Percentiles rank a stretch among this genome's conserved stretches.
phyloP scores from a whole-genome alignment of 2,113 vertebrate genomes.

The Dolichotis patagonum region DNA sequence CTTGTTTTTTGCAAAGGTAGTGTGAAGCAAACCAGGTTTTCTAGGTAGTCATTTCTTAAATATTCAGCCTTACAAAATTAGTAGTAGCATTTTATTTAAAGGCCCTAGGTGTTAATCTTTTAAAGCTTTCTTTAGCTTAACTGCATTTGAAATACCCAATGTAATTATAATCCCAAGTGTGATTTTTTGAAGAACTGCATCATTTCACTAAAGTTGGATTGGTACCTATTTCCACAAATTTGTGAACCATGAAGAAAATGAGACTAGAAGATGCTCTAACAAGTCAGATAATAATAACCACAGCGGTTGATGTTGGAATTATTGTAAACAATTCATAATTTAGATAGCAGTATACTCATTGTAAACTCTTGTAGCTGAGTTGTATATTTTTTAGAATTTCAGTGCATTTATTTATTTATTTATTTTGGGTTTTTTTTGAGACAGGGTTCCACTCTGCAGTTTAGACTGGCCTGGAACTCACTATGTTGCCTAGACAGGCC shows the following conservation, averaged over 20 bases:
- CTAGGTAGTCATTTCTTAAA: constrained; percentile 82
- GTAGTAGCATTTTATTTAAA: constrained; percentile 83
- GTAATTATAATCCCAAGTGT: neutral
- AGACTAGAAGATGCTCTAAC: constrained; percentile 37
- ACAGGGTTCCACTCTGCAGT: neutral
- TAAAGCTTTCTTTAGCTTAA: constrained; percentile 68
- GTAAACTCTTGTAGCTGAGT: neutral
- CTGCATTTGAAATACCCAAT: constrained; percentile 68
- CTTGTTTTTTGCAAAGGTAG: constrained; percentile 64
- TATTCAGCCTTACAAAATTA: constrained; percentile 70
- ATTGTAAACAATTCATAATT: constrained; percentile 32
- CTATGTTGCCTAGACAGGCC: neutral
- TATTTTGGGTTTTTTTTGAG: neutral
- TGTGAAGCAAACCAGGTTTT: constrained; percentile 74
- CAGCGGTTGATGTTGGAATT: constrained; percentile 58
- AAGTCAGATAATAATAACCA: constrained; percentile 52
- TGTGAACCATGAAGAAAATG: constrained; percentile 18
- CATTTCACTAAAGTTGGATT: neutral
- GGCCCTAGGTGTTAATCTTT: constrained; percentile 75
- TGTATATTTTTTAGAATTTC: neutral
- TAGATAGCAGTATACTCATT: constrained; percentile 58
- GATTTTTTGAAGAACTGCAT: neutral
- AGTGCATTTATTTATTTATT: neutral
- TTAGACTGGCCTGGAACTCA: neutral
- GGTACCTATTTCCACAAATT: constrained; percentile 42